Conservation (phyloP, 2,113 vertebrate species). For the Mustela lutreola region DNA sequence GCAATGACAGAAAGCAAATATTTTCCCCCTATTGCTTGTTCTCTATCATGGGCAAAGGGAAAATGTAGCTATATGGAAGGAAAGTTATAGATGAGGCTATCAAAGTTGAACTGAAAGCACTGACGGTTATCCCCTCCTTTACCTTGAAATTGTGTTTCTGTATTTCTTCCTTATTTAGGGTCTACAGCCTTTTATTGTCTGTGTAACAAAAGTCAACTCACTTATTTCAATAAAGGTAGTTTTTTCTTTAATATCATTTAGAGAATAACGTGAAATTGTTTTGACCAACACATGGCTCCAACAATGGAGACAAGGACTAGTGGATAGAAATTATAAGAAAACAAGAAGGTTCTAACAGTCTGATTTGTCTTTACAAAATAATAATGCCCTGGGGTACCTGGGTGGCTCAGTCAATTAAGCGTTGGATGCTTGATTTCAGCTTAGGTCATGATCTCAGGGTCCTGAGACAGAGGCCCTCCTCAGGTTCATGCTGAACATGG, state of each 20-base stretch:
- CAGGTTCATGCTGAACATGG: neutral
- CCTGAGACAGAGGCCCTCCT: neutral
- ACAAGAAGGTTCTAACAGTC: neutral
- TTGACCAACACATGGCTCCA: neutral
- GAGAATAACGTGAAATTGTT: neutral
- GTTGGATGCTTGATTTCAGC: neutral
- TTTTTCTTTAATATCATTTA: neutral
- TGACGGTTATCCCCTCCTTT: neutral
- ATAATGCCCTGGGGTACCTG: neutral
- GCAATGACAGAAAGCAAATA: neutral
- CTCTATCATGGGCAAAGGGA: neutral
- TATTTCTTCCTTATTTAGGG: neutral
- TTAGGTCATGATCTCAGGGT: neutral
- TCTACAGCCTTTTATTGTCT: neutral
- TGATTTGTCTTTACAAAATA: neutral
- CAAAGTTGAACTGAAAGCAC: neutral
- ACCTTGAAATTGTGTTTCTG: neutral
- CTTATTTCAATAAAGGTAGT: neutral
- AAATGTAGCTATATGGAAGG: neutral
- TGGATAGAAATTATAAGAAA: neutral
- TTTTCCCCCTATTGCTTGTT: neutral
- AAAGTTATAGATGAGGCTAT: neutral
- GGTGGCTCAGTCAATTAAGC: neutral
- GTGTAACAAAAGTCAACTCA: neutral
- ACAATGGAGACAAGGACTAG: neutral